These are phyloP conservation scores for Mungos mungo DNA, from an alignment of 2,113 vertebrate species.

Conservation along the genomic window DNA sequence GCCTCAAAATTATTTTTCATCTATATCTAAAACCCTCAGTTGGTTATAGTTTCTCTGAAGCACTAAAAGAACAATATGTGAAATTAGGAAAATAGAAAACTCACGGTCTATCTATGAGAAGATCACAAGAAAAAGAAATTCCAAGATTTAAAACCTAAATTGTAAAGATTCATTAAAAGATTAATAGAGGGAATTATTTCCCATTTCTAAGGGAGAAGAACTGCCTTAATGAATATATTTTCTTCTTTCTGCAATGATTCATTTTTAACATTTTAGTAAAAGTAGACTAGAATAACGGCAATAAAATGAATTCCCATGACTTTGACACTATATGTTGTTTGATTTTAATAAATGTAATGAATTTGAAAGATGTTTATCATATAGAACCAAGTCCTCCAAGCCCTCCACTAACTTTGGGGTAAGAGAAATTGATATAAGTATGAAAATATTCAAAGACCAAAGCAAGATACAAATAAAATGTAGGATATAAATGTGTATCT, in stretches of 20 bases:
- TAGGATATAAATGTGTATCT: not conserved
- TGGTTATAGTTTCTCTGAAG: not conserved
- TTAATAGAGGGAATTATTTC: conserved; percentile 45
- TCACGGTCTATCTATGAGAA: not conserved
- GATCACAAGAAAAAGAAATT: conserved; percentile 17
- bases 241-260: not conserved
- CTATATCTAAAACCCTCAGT: not conserved
- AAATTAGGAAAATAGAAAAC: conserved; percentile 41
- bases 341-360: conserved; percentile 21
- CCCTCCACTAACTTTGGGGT: not conserved
- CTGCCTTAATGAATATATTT: conserved; percentile 21
- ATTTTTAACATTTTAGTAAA: conserved; percentile 53
- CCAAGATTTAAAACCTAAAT: not conserved
- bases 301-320: not conserved
- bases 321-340: not conserved
- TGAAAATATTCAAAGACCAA: not conserved
- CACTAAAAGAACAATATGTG: not conserved
- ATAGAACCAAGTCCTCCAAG: not conserved
- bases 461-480: conserved; percentile 13
- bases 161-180: conserved; percentile 35
- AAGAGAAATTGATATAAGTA: not conserved
- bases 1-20: conserved; percentile 17
- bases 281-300: not conserved
- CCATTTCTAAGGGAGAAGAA: not conserved
- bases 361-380: not conserved